Percentiles rank a stretch among this genome's conserved stretches.
Conservation (phyloP, 2,888 invertebrate species). For the Nomada fabriciana region DNA sequence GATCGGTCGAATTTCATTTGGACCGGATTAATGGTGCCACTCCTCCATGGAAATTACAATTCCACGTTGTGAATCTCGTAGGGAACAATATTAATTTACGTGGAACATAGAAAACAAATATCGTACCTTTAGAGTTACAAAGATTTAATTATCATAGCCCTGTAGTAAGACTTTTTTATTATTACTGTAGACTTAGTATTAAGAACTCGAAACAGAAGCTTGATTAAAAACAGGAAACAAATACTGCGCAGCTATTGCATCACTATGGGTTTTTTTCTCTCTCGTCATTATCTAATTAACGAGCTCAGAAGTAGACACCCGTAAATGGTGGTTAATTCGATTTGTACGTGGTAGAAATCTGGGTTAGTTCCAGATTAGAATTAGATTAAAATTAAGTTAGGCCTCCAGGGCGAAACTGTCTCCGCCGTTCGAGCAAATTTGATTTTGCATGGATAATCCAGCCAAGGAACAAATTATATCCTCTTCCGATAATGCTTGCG, state of each 20-base stretch:
- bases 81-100: too few species aligned
- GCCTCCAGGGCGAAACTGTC: neutral
- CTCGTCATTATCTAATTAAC: slow-evolving; percentile 39
- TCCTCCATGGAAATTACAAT: slow-evolving; percentile 15
- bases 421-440: neutral
- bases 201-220: too few species aligned
- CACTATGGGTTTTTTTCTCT: neutral
- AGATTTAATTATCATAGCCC: too few species aligned
- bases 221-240: neutral
- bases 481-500: too few species aligned
- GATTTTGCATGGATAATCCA: neutral
- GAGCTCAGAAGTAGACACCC: neutral
- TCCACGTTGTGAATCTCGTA: neutral
- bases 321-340: slow-evolving; percentile 29
- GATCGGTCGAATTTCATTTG: slow-evolving; percentile 20
- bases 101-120: neutral
- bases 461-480: too few species aligned
- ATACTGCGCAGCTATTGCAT: neutral
- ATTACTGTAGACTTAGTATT: too few species aligned
- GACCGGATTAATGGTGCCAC: slow-evolving; percentile 6
- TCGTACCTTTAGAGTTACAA: too few species aligned
- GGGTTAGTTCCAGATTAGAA: slow-evolving; percentile 48
- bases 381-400: slow-evolving; percentile 41
- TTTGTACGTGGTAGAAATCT: slow-evolving; percentile 35
- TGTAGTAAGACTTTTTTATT: too few species aligned